Evolutionary conservation across 1,140 invertebrate species (phyloP), one percentile per base, ranked within the genome.

Genomic region (Drosophila trapezifrons): DNA sequence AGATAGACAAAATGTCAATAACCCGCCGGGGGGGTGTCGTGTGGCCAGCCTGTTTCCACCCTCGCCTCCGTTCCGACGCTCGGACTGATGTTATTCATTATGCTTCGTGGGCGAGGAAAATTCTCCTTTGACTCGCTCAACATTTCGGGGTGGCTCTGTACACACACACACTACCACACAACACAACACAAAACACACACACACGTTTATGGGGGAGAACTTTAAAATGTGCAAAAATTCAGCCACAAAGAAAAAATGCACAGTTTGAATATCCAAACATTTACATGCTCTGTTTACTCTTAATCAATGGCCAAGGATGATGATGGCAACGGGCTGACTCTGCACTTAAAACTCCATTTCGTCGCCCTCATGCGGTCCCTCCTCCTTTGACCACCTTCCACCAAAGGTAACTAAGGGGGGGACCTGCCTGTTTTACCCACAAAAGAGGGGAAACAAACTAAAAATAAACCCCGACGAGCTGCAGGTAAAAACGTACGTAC

Each of bases 281-380:
- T 83, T 83, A 76, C 76, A 83, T 82, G 80, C 80, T 76, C 80
- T 83, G 80, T 83, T 83, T 83, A 83, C 76, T 82, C 78, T 82
- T 83, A 83, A 83, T 83, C 80, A 84, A 82, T 84, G 78, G 80
- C 78, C 81, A 84, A 82, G 80, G 63, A 74, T 70, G 63, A 83
- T 60, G 63, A 74, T 60, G 59, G 59, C 58, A 64, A 60, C 63
- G 40, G 42, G 70, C 72, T 58, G 74, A 69, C 56, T 69, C 54
- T 55, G 56, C 59, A 58, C 63, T 60, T 58, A 62, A 62, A 74
- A 58, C 29, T 69, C 58, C 58, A 79, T 79, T 69, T 54, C 40
- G 59, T 32, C 49, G 49, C 74, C 79, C 69, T 40, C 63, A 82
- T 78, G 29, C 60, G 42, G 54, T 46, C 35, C 66, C 13, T 10